Percentiles rank a stretch among this genome's conserved stretches.
These are phyloP conservation scores for Marronus borbonicus DNA, from an alignment of 2,888 invertebrate species.

Conservation along the genomic window DNA sequence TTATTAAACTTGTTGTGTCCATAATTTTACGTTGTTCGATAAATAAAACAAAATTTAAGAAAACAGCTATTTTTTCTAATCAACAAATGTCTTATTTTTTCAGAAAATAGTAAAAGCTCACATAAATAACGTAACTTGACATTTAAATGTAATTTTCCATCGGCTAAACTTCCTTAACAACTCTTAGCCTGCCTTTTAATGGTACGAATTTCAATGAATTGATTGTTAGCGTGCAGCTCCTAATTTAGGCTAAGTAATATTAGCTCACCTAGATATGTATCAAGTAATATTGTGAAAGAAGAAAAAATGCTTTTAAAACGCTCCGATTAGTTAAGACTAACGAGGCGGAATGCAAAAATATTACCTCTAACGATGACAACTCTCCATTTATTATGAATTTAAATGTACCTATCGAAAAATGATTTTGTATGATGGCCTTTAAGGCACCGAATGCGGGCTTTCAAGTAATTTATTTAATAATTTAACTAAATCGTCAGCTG, in stretches of 20 bases:
- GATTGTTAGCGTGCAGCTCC: slow-evolving; percentile 40
- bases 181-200: slow-evolving; percentile 31
- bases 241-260: slow-evolving; percentile 44
- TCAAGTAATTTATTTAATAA: slow-evolving; percentile 20
- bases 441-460: slow-evolving; percentile 6
- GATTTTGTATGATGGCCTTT: neutral
- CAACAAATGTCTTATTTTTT: too few species aligned
- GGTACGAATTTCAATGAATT: slow-evolving; percentile 45
- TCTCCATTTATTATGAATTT: slow-evolving; percentile 26
- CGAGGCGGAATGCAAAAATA: slow-evolving; percentile 30
- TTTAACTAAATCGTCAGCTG: slow-evolving; percentile 19
- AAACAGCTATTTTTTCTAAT: too few species aligned
- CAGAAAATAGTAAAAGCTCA: too few species aligned
- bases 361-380: slow-evolving; percentile 22
- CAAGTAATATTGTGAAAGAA: slow-evolving; percentile 40
- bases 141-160: neutral
- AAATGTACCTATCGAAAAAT: slow-evolving; percentile 15
- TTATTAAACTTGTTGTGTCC: too few species aligned
- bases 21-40: too few species aligned
- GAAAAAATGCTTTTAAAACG: slow-evolving; percentile 43
- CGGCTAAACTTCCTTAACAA: neutral
- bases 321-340: slow-evolving; percentile 28
- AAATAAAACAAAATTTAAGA: too few species aligned
- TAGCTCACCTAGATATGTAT: slow-evolving; percentile 41
- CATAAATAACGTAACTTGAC: too few species aligned